Evolutionary conservation across 2,888 invertebrate species (phyloP), one percentile per base, ranked within the genome.

Genomic region (Euproctis similis): DNA sequence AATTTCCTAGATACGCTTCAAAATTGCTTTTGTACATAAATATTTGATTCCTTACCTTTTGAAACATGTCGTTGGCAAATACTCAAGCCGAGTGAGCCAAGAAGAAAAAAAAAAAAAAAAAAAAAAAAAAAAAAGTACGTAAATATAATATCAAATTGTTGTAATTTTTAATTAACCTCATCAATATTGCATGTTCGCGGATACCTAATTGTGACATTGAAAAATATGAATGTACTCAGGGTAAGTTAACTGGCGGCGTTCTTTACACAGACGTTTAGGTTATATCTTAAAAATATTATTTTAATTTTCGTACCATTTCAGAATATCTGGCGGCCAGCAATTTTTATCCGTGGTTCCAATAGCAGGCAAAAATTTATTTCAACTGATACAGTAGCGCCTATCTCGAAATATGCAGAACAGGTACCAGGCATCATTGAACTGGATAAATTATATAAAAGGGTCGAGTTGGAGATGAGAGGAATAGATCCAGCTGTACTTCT

Each of bases 401-500:
- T 56, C 31, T 31, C 55, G 8, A 67, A 63, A 31, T 51, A 60
- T 0, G 41, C 61, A 3, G 63, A 67, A 35, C 48, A 56, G 42
- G 44, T 58, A 1, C 46, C 59, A 20, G 20, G 45, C 16, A n/a
- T 49, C 0, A 35, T 71, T 4, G 87, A 88, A 62, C 61, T 84
- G 4, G 95, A 95, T 57, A 93, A 92, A 68, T 82, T 98, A 19
- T 97, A 89, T 59, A 93, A 92, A 71, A 87, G 88, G 51, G 80
- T 98, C 5, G 93, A 94, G 66, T 63, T 98, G 34, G 97, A 98
- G 82, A 87, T 96, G 49, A 88, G 92, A 60, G 93, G 95, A 8
- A 90, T 96, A 58, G 97, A 98, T 67, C 89, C 89, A 1, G 93
- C 92, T 0, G 96, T 98, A 0, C 71, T 98, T 11, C 88, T 91